Base-by-base conservation (phyloP, 2,888 invertebrate species). In the Drosophila recens region DNA sequence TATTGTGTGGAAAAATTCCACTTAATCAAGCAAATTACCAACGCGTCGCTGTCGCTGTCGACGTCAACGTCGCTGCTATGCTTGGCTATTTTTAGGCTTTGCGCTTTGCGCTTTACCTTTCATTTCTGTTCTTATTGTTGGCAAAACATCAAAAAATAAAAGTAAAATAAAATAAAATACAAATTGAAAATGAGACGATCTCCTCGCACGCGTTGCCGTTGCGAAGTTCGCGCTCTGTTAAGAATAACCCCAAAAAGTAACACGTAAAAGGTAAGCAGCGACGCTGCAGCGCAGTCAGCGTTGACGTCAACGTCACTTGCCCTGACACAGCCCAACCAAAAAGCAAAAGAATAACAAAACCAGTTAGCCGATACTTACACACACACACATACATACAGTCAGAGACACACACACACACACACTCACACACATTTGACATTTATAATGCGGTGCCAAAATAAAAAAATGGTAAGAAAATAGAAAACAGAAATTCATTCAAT, bases 21-120 rank as follows among this genome's bases (percentile, higher is more conserved):
- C 82, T 87, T 84, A 87, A 83, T 83, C 83, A 83, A 80, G 80
- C 80, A 87, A 87, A 84, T 87, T 87, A 87, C 80, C 82, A 79
- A 82, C 70, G 84, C 82, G 79, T 79, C 84, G 67, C 77, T 30
- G 30, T 30, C 40, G 48, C 27, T 17, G 77, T 74, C 74, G 54
- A 46, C 27, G 76, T 63, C 54, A 38, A 40, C 66, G 63, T 56
- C 59, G 46, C 15, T 61, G 68, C 73, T 69, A 67, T 75, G 77
- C 67, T 79, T 62, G 62, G 84, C 84, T 83, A 83, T 83, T 84
- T 81, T 75, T 83, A 87, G 84, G 77, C 75, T 72, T 66, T 79
- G 62, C 70, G 77, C 75, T 72, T 66, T 79, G 62, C 70, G 83
- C 68, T 83, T 83, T 81, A 79, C 81, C 84, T 83, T 83, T 72